phyloP scores from a whole-genome alignment of 2,888 invertebrate species.

The Charanyca ferruginea region DNA sequence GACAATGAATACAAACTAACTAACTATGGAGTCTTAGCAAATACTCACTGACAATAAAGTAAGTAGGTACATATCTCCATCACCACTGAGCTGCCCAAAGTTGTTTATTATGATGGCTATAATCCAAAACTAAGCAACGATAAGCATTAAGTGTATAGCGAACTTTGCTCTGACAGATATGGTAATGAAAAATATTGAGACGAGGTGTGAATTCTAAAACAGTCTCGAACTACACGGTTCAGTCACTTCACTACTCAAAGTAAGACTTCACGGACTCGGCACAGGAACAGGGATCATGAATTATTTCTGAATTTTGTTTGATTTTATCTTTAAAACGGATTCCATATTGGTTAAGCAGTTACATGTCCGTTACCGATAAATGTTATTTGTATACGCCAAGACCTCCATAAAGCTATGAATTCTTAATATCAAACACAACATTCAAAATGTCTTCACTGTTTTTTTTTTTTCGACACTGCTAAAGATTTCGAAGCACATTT shows the following conservation, averaged over 20 bases:
- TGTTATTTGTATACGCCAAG: background rate
- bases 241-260: constrained; percentile 18
- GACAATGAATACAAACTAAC: constrained; percentile 10
- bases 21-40: constrained; percentile 28
- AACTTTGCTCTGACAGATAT: background rate
- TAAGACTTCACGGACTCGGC: constrained; percentile 1
- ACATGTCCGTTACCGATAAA: background rate
- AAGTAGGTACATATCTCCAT: constrained; percentile 4
- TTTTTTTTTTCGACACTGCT: constrained; percentile 2
- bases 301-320: constrained; percentile 15
- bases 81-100: background rate
- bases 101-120: background rate
- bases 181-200: background rate
- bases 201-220: too few species aligned
- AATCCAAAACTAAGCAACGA: background rate
- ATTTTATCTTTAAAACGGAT: background rate
- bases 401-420: background rate
- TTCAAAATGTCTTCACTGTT: background rate
- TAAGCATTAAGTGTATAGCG: background rate
- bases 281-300: constrained; percentile 41
- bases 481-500: background rate
- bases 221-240: background rate
- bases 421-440: too few species aligned
- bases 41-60: background rate
- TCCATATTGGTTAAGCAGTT: background rate